Base-by-base conservation (phyloP, 2,888 invertebrate species). In the Drosophila merina region DNA sequence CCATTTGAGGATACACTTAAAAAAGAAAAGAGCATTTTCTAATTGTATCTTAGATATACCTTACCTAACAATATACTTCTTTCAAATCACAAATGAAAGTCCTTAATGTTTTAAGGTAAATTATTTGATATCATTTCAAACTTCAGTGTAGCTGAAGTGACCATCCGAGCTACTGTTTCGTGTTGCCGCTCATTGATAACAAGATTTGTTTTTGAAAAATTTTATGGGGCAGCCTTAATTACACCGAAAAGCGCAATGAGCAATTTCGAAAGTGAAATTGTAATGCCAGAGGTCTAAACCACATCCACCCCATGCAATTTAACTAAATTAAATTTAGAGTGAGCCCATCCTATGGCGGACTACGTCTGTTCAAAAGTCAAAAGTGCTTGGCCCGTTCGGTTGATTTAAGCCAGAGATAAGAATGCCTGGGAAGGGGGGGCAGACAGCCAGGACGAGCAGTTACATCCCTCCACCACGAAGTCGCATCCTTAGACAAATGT, bases 251-350 rank as follows among this genome's bases (percentile, higher is more conserved):
- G 85, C 85, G 79, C 87, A 86, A 77, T 82, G 74, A 60, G 63
- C 57, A 67, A 59, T 57, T 58, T 51, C 42, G 51, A 75, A 70
- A 80, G 66, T 58, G 54, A 75, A 70, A 80, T 69, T 58, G 72
- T 59, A 64, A 58, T 62, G 51, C 60, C 42, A 26, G 33, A 38
- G 45, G 57, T 28, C 59, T 50, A 47, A 52, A 60, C 52, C 57
- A 36, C 58, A 45, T 47, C 57, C 55, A 50, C 51, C 42, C 47
- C 40, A 25, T 67, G 77, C 85, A 86, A 79, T 87, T 87, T 85
- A 76, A 76, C 72, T 74, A 85, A 79, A 87, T 87, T 86, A 86
- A 84, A 86, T 84, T 84, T 84, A 79, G 86, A 83, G 86, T 73
- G 64, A 56, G 81, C 84, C 72, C 84, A 70, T 66, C 67, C 84